A percentile compares a stretch with the other conserved stretches of the same genome.
Conservation (phyloP, 2,797 vertebrate genomes). For the Steatocranus sp. region DNA sequence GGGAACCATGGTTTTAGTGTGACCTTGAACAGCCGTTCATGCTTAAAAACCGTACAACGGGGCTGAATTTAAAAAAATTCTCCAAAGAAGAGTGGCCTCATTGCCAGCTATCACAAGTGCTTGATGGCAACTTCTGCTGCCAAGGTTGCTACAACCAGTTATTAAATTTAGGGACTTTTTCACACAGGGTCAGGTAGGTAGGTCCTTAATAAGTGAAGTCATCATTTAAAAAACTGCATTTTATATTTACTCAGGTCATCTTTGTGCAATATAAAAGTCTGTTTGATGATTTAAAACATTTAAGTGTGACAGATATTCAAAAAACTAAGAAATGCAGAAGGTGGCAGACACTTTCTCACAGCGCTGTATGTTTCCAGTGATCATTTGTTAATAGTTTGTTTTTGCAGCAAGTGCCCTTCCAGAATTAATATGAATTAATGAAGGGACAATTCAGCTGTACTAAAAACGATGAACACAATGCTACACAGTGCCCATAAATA, state of each 20-base stretch:
- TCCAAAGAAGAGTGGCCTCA: background rate
- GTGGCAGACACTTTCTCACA: background rate
- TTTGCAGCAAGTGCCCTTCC: background rate
- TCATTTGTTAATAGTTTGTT: background rate
- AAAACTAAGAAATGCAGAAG: background rate
- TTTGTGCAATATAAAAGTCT: background rate
- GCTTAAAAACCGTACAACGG: background rate
- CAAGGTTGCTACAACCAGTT: background rate
- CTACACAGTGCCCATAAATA: background rate
- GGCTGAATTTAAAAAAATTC: background rate
- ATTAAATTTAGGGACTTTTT: background rate
- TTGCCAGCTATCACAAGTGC: background rate
- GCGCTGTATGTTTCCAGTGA: background rate
- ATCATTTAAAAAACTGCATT: background rate
- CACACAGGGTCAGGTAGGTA: background rate
- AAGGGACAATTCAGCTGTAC: background rate
- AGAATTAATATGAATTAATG: background rate
- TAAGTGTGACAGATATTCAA: background rate
- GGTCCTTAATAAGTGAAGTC: background rate
- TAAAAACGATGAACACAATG: constrained; percentile 20
- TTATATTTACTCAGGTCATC: background rate
- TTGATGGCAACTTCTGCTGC: background rate
- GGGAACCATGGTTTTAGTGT: background rate
- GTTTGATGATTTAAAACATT: background rate
- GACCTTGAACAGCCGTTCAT: background rate